Evolutionary conservation across 2,888 invertebrate genomes (phyloP).

Genomic region (Bhutanitis thaidina): DNA sequence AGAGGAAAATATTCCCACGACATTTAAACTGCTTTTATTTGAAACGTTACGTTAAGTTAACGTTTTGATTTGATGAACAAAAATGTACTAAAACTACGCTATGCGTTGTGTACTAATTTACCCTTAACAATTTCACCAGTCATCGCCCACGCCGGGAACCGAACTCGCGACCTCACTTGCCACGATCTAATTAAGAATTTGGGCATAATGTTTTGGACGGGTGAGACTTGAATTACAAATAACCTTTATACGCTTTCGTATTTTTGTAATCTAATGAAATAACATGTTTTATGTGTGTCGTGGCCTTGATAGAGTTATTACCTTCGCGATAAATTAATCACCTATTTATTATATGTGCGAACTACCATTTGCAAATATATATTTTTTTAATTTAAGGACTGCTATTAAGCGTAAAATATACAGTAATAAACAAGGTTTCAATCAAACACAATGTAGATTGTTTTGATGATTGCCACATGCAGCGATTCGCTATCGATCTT

Average conservation of each 20-base stretch:
- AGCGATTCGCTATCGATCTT: conserved; percentile 41
- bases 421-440: not conserved
- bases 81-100: not conserved
- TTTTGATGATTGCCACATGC: conserved; percentile 39
- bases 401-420: too few species aligned
- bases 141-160: conserved; percentile 22
- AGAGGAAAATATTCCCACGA: conserved; percentile 14
- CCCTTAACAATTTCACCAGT: conserved; percentile 9
- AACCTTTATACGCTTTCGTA: conserved; percentile 6
- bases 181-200: conserved; percentile 20
- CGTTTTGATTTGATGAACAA: conserved; percentile 1
- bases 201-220: not conserved
- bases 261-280: conserved; percentile 3
- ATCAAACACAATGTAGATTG: conserved; percentile 22
- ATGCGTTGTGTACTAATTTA: conserved; percentile 13
- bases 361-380: too few species aligned
- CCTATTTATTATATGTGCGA: too few species aligned
- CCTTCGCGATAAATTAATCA: conserved; percentile 3
- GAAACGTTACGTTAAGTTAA: conserved; percentile 12
- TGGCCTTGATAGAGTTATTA: conserved; percentile 12
- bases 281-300: conserved; percentile 16
- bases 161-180: conserved; percentile 19
- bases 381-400: too few species aligned
- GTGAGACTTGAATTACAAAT: not conserved
- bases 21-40: conserved; percentile 2